Evolutionary conservation across 2,888 invertebrate species (phyloP).

Genomic region (Eupithecia subumbrata): DNA sequence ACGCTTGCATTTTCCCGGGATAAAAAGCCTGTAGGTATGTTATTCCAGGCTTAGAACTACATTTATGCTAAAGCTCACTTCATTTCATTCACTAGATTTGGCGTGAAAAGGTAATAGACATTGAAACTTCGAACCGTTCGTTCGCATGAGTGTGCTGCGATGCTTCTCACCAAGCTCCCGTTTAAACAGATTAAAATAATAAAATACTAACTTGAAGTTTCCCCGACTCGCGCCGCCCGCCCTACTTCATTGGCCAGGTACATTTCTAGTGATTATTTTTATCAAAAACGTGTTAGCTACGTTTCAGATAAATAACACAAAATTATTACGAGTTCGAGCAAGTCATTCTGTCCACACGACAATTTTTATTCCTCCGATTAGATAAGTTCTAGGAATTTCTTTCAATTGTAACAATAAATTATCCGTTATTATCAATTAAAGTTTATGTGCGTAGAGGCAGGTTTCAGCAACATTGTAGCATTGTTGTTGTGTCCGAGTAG

Average conservation of each 20-base stretch:
- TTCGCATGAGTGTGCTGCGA: background rate
- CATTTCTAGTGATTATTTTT: background rate
- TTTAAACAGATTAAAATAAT: no score
- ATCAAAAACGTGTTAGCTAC: background rate
- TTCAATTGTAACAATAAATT: background rate
- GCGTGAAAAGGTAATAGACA: background rate
- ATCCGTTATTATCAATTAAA: slow-evolving; percentile 1
- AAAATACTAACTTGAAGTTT: background rate
- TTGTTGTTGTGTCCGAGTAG: background rate
- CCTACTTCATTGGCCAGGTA: background rate
- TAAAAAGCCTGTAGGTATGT: no score
- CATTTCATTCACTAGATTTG: no score
- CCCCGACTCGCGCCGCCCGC: background rate
- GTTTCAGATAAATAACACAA: background rate
- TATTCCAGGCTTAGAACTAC: no score
- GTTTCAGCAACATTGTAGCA: background rate
- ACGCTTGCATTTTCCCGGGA: no score
- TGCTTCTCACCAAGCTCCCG: no score
- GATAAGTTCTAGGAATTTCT: background rate
- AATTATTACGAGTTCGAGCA: background rate
- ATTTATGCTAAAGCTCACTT: no score
- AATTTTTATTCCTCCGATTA: slow-evolving; percentile 6
- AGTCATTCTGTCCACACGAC: background rate
- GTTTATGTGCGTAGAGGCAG: background rate
- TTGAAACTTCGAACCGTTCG: background rate